Percentiles rank a stretch among this genome's conserved stretches.
These are phyloP conservation scores for Alectura lathami DNA, from an alignment of 2,113 vertebrate genomes.

Conservation along the genomic window DNA sequence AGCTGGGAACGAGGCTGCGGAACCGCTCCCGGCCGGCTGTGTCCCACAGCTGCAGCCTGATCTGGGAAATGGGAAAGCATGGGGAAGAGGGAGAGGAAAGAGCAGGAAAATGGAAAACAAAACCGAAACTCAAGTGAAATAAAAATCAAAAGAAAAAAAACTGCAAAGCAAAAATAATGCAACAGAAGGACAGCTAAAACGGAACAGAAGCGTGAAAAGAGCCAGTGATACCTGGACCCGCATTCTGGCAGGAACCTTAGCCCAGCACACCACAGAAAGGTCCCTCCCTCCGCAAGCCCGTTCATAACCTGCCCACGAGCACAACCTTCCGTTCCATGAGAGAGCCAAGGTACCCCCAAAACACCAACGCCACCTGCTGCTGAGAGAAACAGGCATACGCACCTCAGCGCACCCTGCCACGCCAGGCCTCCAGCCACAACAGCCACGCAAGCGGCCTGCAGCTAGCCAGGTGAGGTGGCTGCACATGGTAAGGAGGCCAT, in stretches of 20 bases:
- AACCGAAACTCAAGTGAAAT: conserved; percentile 68
- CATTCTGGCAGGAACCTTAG: background rate
- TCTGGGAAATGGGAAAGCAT: conserved; percentile 71
- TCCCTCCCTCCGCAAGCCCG: background rate
- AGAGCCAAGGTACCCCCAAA: background rate
- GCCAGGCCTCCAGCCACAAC: background rate
- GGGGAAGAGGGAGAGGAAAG: conserved; percentile 34
- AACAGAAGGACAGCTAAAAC: conserved; percentile 34
- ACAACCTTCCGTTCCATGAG: background rate
- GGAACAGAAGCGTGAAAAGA: conserved; percentile 36
- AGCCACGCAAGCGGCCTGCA: background rate
- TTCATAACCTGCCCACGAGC: background rate
- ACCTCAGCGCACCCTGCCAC: background rate
- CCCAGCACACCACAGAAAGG: background rate
- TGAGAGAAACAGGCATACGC: background rate
- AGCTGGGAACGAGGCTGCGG: conserved; percentile 94
- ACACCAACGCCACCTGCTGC: background rate
- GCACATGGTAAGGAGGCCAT: accelerated
- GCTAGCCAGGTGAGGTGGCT: background rate
- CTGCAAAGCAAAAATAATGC: conserved; percentile 22
- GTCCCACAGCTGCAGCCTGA: conserved; percentile 91
- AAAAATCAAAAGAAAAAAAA: conserved; percentile 24
- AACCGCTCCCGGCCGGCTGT: conserved; percentile 92
- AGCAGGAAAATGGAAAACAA: conserved; percentile 66
- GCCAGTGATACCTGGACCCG: background rate